Evolutionary conservation across 2,888 invertebrate species (phyloP), one percentile per base, ranked within the genome.

Genomic region (Anoplius nigerrimus): DNA sequence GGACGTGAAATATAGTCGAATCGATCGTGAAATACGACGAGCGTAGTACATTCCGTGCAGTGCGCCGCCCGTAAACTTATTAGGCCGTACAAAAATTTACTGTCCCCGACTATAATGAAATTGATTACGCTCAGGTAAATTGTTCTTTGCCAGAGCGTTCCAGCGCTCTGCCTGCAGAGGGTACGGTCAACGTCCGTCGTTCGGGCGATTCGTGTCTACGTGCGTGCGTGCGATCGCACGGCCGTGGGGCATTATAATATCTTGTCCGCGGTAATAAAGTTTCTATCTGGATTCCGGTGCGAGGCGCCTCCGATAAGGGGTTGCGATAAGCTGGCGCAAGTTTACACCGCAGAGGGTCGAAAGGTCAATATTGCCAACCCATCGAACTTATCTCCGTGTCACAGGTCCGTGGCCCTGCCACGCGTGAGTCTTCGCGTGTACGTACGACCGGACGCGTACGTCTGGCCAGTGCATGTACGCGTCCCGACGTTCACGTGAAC

Each of bases 311-410:
- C 58, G 75, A 75, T 75, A 75, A 71, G 65, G 66, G 54, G 20
- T 24, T 55, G 24, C 56, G 73, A 75, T 76, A 76, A 71, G 67
- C 67, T 24, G 34, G 54, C 71, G 57, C 45, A 51, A 68, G 78
- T 75, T 78, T 71, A 67, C 73, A 71, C 68, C 67, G 66, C 61
- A 20, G 55, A 65, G 72, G 74, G 69, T 69, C 71, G 75, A 69
- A 77, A 79, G 72, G 77, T 79, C 79, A 78, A 79, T 79, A 79
- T 79, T 79, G 76, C 74, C 75, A 69, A 63, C 69, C 71, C 74
- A 68, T 71, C 79, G 78, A 74, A 71, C 72, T 79, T 78, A 79
- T 78, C 79, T 79, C 51, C 60, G 57, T 74, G 75, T 72, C 70
- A 73, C 75, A 75, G 73, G 62, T 75, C 71, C 73, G 64, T 75